Base-by-base conservation (phyloP, 2,888 invertebrate species). In the Eupithecia dodoneata region DNA sequence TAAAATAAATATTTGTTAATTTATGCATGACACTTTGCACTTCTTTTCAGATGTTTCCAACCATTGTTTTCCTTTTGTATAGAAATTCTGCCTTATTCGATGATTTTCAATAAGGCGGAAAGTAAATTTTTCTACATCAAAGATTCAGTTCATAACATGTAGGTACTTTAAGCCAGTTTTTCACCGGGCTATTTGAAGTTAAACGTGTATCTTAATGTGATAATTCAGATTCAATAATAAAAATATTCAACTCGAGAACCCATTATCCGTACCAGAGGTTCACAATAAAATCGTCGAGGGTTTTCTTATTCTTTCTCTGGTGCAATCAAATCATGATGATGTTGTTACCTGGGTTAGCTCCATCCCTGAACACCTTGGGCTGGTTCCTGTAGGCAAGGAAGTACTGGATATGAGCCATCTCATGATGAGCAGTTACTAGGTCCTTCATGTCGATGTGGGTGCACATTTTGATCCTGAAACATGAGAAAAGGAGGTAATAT, bases 401-500 rank as follows among this genome's bases (percentile, higher is more conserved):
- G 89, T 99, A 99, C 86, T 98, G 97, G 74, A 98, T 97, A 87
- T 98, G 98, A 0, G 98, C 98, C 97, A 98, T 97, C 93, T 99
- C 99, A 85, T 99, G 99, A 85, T 99, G 98, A 0, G 98, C 97
- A 0, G 98, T 98, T 76, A 98, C 96, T 81, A 98, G 89, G 87
- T 98, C 98, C 83, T 98, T 97, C 97, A 98, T 98, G 80, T 97
- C 97, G 2, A 98, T 96, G 85, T 97, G 96, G 0, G 98, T 97
- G 88, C 98, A 98, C 97, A 98, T 97, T 92, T 98, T 98, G 74
- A 98, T 98, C 76, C 98, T 97, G 93, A 83, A 95, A 81, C 9
- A 59, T 42, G 3, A 18, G 52, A 59, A 47, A 9, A 41, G n/a
- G 44, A 7, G 4, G 44, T 44, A 44, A 44, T 44, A 44, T 44